phyloP scores from a whole-genome alignment of 2,797 vertebrate species.

The Chaunax sp. region DNA sequence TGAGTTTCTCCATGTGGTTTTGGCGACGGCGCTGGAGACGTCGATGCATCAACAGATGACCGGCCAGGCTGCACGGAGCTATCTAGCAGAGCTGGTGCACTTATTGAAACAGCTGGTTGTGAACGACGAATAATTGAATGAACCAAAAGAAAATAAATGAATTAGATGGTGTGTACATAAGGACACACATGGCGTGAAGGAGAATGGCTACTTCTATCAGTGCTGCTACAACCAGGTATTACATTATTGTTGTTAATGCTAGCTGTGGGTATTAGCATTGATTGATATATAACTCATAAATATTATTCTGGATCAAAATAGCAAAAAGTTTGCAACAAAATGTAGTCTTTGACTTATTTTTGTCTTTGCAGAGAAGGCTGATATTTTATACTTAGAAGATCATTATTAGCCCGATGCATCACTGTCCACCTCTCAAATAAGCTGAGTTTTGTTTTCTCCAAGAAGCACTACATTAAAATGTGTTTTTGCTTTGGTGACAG shows the following conservation, averaged over 20 bases:
- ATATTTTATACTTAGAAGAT: not conserved
- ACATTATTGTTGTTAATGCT: too few species aligned
- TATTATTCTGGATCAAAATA: too few species aligned
- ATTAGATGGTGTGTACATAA: conserved; percentile 17
- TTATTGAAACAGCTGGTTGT: conserved; percentile 72
- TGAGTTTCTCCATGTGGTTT: conserved; percentile 53
- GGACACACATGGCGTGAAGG: conserved; percentile 1
- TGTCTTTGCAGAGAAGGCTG: too few species aligned
- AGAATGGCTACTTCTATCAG: not conserved
- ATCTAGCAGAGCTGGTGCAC: conserved; percentile 71
- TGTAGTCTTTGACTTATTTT: too few species aligned
- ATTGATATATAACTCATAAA: not conserved
- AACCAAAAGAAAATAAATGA: conserved; percentile 19
- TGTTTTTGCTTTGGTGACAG: not conserved
- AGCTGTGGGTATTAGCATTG: not conserved
- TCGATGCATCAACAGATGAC: conserved; percentile 52
- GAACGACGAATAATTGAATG: conserved; percentile 47
- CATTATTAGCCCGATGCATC: not conserved
- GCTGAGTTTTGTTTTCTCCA: too few species aligned
- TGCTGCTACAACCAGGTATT: not conserved
- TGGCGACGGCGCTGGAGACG: conserved; percentile 22
- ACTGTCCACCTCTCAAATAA: too few species aligned
- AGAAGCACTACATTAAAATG: not conserved
- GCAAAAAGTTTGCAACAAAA: too few species aligned
- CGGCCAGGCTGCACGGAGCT: conserved; percentile 44